Evolutionary conservation across 2,797 vertebrate species (phyloP).

Genomic region (Loriculus beryllinus): DNA sequence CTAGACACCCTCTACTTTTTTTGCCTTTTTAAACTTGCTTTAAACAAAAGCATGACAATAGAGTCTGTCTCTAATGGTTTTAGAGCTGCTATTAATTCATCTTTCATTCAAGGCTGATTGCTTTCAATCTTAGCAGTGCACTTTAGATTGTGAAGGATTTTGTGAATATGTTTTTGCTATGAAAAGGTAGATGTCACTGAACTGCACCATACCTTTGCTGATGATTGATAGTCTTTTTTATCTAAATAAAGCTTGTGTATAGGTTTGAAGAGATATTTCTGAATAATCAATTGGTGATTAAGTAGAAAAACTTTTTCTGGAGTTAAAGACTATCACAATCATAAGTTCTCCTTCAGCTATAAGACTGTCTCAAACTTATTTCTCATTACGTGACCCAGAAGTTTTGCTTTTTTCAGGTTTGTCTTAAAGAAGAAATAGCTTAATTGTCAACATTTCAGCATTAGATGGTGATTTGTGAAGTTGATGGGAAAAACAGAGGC

Average conservation of each 20-base stretch:
- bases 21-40: not conserved
- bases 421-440: not conserved
- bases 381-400: not conserved
- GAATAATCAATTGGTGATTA: not conserved
- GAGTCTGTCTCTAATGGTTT: conserved; percentile 22
- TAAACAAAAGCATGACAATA: conserved; percentile 25
- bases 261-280: not conserved
- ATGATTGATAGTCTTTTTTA: not conserved
- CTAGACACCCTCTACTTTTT: not conserved
- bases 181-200: not conserved
- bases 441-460: not conserved
- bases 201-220: not conserved
- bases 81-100: conserved; percentile 43
- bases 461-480: not conserved
- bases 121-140: conserved; percentile 4
- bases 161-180: not conserved
- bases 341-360: not conserved
- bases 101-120: conserved; percentile 39
- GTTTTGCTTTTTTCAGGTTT: not conserved
- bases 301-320: not conserved
- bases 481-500: not conserved
- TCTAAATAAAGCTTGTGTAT: not conserved
- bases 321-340: not conserved
- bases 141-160: not conserved
- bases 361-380: not conserved